phyloP scores from a whole-genome alignment of 2,797 vertebrate species.

The Decapterus maruadsi region DNA sequence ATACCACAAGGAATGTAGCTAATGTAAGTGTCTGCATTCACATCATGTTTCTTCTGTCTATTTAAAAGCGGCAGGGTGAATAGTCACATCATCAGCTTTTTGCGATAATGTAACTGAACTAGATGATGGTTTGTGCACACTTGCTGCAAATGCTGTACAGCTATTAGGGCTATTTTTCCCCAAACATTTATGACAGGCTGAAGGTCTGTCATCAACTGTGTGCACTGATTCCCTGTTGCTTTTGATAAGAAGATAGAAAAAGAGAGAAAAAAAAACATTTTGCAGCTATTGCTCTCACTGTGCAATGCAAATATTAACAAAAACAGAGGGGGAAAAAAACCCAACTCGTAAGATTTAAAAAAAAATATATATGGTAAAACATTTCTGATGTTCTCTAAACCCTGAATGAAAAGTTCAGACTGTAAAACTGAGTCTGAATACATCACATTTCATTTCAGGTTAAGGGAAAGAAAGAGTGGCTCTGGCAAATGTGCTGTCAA shows the following conservation, averaged over 20 bases:
- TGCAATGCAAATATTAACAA: not conserved
- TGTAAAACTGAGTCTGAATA: not conserved
- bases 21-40: conserved; percentile 1
- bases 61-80: conserved; percentile 15
- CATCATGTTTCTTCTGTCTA: conserved; percentile 1
- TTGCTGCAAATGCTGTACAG: conserved; percentile 6
- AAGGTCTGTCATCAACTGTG: conserved; percentile 10
- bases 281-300: not conserved
- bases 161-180: not conserved
- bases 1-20: not conserved
- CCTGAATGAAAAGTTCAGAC: not conserved
- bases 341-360: not conserved
- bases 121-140: conserved; percentile 14
- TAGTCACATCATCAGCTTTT: conserved; percentile 8
- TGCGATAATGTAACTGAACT: conserved; percentile 3
- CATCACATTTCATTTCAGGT: not conserved
- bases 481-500: not conserved
- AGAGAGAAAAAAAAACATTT: not conserved
- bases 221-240: conserved; percentile 1
- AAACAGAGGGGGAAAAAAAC: not conserved
- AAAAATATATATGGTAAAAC: not conserved
- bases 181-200: not conserved
- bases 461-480: not conserved
- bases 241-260: not conserved
- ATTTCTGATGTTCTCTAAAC: not conserved